Conservation (phyloP, 2,888 invertebrate species). For the Meiosimyza platycephala region DNA sequence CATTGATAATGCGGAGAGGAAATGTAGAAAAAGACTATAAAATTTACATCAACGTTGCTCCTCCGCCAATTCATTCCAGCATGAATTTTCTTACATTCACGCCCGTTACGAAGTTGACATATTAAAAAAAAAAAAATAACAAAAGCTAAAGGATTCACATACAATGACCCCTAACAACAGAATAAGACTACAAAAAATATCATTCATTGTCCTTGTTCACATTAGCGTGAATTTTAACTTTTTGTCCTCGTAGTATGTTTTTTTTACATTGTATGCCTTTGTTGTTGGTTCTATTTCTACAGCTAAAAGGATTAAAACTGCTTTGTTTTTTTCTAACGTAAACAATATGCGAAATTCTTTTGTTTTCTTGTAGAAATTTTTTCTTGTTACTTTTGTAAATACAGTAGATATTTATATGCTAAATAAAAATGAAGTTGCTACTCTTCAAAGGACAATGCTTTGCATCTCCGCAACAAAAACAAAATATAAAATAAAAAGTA, state of each 20-base stretch:
- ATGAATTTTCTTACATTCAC: too few relatives aligned
- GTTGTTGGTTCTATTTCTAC: neutral
- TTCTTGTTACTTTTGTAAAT: neutral
- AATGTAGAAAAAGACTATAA: too few relatives aligned
- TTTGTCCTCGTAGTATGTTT: constrained; percentile 39
- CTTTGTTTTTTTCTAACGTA: constrained; percentile 38
- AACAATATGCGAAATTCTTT: constrained; percentile 57
- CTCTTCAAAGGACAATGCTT: too few relatives aligned
- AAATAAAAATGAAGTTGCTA: too few relatives aligned
- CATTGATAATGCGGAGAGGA: too few relatives aligned
- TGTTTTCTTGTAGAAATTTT: constrained; percentile 48
- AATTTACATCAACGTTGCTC: too few relatives aligned
- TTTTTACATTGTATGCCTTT: constrained; percentile 20
- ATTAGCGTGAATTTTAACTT: constrained; percentile 48
- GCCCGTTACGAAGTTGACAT: too few relatives aligned
- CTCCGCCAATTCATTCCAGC: too few relatives aligned
- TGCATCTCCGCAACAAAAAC: too few relatives aligned
- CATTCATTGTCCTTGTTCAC: constrained; percentile 54
- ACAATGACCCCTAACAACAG: neutral
- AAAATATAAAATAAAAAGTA: too few relatives aligned
- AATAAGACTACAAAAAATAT: constrained; percentile 39
- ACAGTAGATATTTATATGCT: neutral
- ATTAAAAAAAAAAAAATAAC: too few relatives aligned
- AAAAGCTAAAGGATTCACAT: neutral
- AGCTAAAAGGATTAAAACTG: constrained; percentile 52